Conservation (phyloP, 2,113 vertebrate genomes). For the Egretta garzetta region DNA sequence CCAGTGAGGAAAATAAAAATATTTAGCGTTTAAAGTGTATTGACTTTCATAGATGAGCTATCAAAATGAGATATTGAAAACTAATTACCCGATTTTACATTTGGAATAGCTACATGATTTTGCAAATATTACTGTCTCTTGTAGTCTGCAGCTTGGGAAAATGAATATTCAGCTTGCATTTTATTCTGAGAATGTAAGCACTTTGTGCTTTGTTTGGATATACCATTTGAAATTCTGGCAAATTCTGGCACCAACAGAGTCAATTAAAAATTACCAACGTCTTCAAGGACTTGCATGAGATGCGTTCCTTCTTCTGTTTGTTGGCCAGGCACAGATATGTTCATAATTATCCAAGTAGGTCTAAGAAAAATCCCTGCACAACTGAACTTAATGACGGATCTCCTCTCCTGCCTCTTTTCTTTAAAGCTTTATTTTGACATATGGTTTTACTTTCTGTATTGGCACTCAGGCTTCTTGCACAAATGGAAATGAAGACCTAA, state of each 20-base stretch:
- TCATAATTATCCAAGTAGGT: background rate
- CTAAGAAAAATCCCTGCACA: background rate
- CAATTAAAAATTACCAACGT: background rate
- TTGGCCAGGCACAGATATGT: background rate
- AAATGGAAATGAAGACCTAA: background rate
- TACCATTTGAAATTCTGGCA: background rate
- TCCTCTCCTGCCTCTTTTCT: background rate
- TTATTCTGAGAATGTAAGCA: background rate
- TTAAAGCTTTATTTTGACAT: conserved; percentile 27
- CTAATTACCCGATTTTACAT: background rate
- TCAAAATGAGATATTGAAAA: background rate
- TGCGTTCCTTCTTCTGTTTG: background rate
- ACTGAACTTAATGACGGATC: background rate
- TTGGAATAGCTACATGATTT: background rate
- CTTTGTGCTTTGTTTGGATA: background rate
- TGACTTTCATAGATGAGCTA: background rate
- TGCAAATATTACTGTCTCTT: background rate
- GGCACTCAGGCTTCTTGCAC: background rate
- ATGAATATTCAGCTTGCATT: background rate
- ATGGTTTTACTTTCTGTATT: conserved; percentile 19
- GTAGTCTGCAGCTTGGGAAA: background rate
- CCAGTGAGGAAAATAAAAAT: background rate
- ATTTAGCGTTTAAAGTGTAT: background rate
- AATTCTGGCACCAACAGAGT: background rate
- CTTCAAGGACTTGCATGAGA: background rate